Evolutionary conservation across 1,140 invertebrate genomes (phyloP).

Genomic region (Caenorhabditis tropicalis): DNA sequence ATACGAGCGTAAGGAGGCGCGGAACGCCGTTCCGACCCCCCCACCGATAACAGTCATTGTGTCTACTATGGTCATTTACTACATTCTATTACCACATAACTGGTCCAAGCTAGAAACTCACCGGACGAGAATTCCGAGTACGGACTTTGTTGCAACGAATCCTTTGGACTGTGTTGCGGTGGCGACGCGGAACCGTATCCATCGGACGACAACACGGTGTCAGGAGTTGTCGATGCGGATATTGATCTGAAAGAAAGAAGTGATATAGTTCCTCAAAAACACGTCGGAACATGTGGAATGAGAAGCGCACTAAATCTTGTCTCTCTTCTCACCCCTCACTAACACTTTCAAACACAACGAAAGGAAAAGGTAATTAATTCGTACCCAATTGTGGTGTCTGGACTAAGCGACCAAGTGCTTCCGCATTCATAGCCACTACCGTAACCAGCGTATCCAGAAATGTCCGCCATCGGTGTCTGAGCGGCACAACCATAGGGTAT

Average conservation of each 20-base stretch:
- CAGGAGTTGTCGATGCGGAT: constrained; percentile 34
- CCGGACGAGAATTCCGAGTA: not conserved
- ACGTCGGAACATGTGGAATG: not conserved
- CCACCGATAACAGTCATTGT: not conserved
- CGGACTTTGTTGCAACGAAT: not conserved
- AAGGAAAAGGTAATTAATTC: constrained; percentile 13
- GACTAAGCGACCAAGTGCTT: constrained; percentile 35
- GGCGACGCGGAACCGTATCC: constrained; percentile 23
- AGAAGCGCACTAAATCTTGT: not conserved
- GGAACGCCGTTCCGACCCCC: not conserved
- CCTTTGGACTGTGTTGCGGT: not conserved
- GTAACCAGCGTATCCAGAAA: constrained; percentile 44
- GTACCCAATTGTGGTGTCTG: constrained; percentile 46
- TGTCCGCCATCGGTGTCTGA: constrained; percentile 49
- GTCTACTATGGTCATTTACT: not conserved
- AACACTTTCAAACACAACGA: not conserved
- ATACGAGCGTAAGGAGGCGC: not conserved
- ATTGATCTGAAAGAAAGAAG: constrained; percentile 6
- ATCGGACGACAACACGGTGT: constrained; percentile 13
- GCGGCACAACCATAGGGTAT: constrained; percentile 44
- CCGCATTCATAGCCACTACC: constrained; percentile 55
- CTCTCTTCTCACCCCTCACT: not conserved
- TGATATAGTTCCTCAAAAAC: not conserved
- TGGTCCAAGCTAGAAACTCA: not conserved
- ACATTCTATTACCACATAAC: not conserved